Evolutionary conservation across 2,113 vertebrate genomes (phyloP), one percentile per base, ranked within the genome.

Genomic region (Peromyscus maniculatus): DNA sequence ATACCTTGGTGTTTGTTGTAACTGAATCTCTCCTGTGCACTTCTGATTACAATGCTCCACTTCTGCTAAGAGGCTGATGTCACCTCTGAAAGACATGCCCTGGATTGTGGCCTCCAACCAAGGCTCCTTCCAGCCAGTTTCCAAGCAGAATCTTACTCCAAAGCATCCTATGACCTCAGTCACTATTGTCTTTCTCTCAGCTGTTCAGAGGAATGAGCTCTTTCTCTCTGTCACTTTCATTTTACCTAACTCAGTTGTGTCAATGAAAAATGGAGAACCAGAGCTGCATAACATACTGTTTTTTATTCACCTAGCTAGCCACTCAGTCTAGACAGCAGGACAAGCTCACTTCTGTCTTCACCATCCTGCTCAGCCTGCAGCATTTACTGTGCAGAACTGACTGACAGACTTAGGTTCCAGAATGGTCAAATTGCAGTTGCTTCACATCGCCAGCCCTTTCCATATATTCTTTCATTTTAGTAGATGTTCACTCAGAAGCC

Each of bases 231-330:
- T 86, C 0, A 19, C 21, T 31, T 43, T 91, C 64, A 17, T 43
- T 55, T 94, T 59, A 24, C 59, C 28, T 24, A 49, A 67, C 24
- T 36, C 31, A 64, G 7, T 62, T 67, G 84, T 87, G 28, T 49
- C 64, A 87, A 49, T 49, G 52, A 16, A 90, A 43, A 91, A 22
- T 71, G 59, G 57, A n/a, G 28, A 91, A 89, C 16, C 24, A 39
- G 9, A 90, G 43, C n/a, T 79, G 36, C 71, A 92, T 79, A 69
- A 93, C 15, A 67, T 88, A 72, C 62, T 88, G 52, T 77, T 93
- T 95, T 59, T 92, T 91, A 96, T 87, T 80, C 52, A 84, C 43
- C 39, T 86, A 95, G 88, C 78, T 69, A 49, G 71, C 39, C 49
- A 75, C 79, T 97, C 83, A 71, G 80, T 62, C 22, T 22, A 59